Evolutionary conservation across 2,797 vertebrate genomes (phyloP), one percentile per base, ranked within the genome.

Genomic region (Orestias chungarensis): DNA sequence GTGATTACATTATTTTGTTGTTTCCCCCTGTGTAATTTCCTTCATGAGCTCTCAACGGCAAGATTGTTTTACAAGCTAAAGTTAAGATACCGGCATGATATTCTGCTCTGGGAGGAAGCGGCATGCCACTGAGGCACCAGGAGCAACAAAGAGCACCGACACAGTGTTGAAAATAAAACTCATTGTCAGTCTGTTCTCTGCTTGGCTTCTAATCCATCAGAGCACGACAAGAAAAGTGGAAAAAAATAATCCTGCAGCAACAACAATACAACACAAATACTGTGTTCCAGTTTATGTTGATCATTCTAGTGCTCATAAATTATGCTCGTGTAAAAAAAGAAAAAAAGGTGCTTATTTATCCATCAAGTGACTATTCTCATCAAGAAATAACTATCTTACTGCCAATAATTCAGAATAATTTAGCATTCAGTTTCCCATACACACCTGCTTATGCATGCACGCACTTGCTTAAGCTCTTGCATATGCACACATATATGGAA

Each of bases 361-460:
- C 78, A 27, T 61, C n/a, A 23, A 79, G 52, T 87, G 81, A 78
- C 79, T 80, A 81, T 68, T 73, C 77, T 77, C 35, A 82, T 43
- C 70, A 55, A 76, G 49, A 91, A 85, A 82, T 75, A 86, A 82
- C 71, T 70, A 75, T 81, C 81, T 76, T 78, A 88, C 83, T 82
- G 81, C 88, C 74, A 71, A 79, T 81, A 83, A 80, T 80, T 92
- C 74, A 76, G 78, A 88, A 84, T 85, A 87, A 78, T 43, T 83
- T 71, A 82, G 83, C 87, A 85, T 87, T 91, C 80, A 72, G 68
- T 82, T 85, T 78, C 82, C 73, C 82, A 74, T 17, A 42, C 59
- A 86, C 76, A 86, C 89, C 92, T 90, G 89, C 90, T 64, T 90
- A 90, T 89, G 88, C 92, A 93, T 88, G 89, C 92, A 93, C 87